Percentiles rank a stretch among this genome's conserved stretches.
These are phyloP conservation scores for Xenotilapia longispinis DNA, from an alignment of 2,113 vertebrate species.

Conservation along the genomic window DNA sequence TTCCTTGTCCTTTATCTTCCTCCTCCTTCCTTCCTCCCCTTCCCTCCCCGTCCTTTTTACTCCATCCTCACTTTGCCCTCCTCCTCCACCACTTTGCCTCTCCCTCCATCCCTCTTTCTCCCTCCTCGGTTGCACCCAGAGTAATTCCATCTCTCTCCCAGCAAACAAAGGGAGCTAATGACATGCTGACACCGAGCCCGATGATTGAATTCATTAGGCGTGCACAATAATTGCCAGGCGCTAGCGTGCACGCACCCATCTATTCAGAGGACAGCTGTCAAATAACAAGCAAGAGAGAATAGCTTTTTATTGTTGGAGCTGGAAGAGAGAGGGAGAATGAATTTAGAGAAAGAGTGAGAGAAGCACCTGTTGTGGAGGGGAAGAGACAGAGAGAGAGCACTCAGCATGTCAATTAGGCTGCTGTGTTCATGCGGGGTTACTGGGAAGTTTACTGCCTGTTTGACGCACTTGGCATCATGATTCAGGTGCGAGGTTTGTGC, in stretches of 20 bases:
- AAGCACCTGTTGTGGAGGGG: constrained; percentile 42
- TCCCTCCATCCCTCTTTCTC: background rate
- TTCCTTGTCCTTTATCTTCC: background rate
- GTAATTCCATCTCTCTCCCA: constrained; percentile 54
- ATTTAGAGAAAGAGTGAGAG: constrained; percentile 3
- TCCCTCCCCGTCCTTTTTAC: background rate
- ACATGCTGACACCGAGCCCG: constrained; percentile 63
- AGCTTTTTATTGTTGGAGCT: constrained; percentile 52
- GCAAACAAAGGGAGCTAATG: constrained; percentile 67
- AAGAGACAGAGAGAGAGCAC: background rate
- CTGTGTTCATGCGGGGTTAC: constrained; percentile 6
- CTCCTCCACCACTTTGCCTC: background rate
- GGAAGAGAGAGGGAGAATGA: constrained; percentile 21
- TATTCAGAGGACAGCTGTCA: constrained; percentile 71
- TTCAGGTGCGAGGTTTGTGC: background rate
- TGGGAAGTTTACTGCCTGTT: background rate
- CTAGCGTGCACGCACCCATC: constrained; percentile 43
- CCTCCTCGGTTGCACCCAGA: constrained; percentile 11
- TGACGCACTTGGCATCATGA: background rate
- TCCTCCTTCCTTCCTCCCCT: background rate
- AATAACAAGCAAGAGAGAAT: constrained; percentile 60
- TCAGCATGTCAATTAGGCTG: constrained; percentile 51
- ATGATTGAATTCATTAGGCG: constrained; percentile 69
- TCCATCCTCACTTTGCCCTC: background rate
- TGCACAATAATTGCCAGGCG: constrained; percentile 63